Percentiles rank a stretch among this genome's conserved stretches.
phyloP scores from a whole-genome alignment of 2,797 vertebrate species.

The Crocodylus rhombifer region DNA sequence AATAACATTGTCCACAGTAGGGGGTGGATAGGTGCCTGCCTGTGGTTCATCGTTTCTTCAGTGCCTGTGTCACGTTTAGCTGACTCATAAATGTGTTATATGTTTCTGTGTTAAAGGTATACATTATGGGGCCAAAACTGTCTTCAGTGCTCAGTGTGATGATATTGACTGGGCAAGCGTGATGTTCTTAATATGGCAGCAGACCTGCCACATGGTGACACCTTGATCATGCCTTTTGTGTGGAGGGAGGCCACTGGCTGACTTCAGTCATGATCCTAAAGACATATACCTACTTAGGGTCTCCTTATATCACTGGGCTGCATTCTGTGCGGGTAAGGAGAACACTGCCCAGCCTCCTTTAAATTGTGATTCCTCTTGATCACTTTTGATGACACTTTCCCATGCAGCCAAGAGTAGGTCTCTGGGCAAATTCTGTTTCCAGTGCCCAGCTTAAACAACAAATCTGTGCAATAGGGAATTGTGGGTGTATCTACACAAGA shows the following conservation, averaged over 20 bases:
- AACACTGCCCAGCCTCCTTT: conserved; percentile 65
- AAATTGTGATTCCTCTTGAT: conserved; percentile 70
- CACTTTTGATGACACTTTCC: conserved; percentile 64
- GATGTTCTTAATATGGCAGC: too few relatives aligned
- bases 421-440: conserved; percentile 36
- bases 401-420: conserved; percentile 58
- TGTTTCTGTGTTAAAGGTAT: background rate
- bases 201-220: accelerated
- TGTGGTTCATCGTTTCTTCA: background rate
- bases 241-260: conserved; percentile 8
- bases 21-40: background rate
- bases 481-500: too few relatives aligned
- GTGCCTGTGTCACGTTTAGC: background rate
- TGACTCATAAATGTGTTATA: background rate
- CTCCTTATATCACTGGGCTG: conserved; percentile 25
- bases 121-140: background rate
- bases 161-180: too few relatives aligned
- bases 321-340: conserved; percentile 54
- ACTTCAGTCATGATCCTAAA: conserved; percentile 53
- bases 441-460: conserved; percentile 53
- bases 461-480: background rate
- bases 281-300: conserved; percentile 38
- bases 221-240: background rate
- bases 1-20: conserved; percentile 30
- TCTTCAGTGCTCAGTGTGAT: accelerated